phyloP scores from a whole-genome alignment of 2,888 invertebrate genomes.

The Argynnis bischoffii region DNA sequence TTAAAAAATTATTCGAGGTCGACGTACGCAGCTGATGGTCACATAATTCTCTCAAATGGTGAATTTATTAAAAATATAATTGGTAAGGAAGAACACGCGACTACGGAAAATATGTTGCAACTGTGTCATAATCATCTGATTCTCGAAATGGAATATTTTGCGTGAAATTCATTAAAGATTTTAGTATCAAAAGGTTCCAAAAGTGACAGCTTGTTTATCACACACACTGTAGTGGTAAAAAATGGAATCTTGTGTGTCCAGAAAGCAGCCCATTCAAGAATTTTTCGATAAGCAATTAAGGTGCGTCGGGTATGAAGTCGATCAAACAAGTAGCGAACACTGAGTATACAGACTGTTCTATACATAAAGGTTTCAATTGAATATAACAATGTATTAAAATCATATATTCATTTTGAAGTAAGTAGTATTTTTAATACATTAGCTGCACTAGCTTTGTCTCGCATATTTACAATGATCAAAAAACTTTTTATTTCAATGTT shows the following conservation, averaged over 20 bases:
- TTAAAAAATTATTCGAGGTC: slow-evolving; percentile 41
- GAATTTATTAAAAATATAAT: slow-evolving; percentile 56
- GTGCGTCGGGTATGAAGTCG: slow-evolving; percentile 48
- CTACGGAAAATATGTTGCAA: slow-evolving; percentile 47
- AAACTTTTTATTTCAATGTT: too few species aligned
- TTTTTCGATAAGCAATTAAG: slow-evolving; percentile 77
- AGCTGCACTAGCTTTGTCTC: too few species aligned
- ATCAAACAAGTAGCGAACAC: slow-evolving; percentile 49
- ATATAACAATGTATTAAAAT: too few species aligned
- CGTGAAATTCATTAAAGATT: slow-evolving; percentile 9
- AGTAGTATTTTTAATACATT: too few species aligned
- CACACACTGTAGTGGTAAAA: slow-evolving; percentile 65
- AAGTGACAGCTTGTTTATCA: slow-evolving; percentile 66
- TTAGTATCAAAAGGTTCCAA: slow-evolving; percentile 46
- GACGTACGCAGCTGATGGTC: slow-evolving; percentile 40
- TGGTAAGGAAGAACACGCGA: slow-evolving; percentile 50
- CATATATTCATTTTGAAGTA: too few species aligned
- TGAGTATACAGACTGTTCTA: slow-evolving; percentile 29
- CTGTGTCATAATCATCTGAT: slow-evolving; percentile 44
- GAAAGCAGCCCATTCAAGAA: slow-evolving; percentile 70
- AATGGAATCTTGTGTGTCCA: slow-evolving; percentile 63
- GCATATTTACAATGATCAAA: too few species aligned
- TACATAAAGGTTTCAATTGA: too few species aligned
- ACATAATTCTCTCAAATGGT: slow-evolving; percentile 39
- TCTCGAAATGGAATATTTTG: background rate